Conservation (phyloP, 2,888 invertebrate genomes). For the Abscondita cerata region DNA sequence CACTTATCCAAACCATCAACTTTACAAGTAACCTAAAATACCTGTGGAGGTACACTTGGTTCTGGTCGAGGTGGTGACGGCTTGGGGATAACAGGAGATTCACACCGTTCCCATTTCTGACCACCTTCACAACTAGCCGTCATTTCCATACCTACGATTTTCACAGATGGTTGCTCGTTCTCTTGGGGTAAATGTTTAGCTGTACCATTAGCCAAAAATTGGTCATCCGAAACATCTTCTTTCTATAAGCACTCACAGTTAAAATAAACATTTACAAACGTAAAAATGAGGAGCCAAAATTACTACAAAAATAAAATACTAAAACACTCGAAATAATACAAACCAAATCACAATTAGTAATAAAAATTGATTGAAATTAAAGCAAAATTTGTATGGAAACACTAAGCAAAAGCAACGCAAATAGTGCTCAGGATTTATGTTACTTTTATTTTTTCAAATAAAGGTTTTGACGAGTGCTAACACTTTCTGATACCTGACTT, state of each 20-base stretch:
- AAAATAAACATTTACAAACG: not conserved
- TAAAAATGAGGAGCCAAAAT: not conserved
- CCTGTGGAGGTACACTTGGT: conserved; percentile 58
- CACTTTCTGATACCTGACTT: conserved; percentile 30
- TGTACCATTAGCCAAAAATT: conserved; percentile 40
- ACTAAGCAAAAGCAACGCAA: conserved; percentile 29
- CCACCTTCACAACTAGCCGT: conserved; percentile 82
- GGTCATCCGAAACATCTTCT: conserved; percentile 32
- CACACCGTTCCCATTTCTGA: conserved; percentile 71
- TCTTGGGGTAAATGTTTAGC: conserved; percentile 48
- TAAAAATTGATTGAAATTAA: not conserved
- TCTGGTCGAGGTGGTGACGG: conserved; percentile 47
- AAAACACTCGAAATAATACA: too few species aligned
- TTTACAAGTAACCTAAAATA: too few species aligned
- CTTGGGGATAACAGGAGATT: conserved; percentile 63
- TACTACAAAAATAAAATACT: not conserved
- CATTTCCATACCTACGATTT: conserved; percentile 86
- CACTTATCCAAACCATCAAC: too few species aligned
- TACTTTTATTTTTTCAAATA: conserved; percentile 14
- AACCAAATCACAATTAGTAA: too few species aligned
- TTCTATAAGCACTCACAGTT: conserved; percentile 19
- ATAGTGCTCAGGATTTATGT: conserved; percentile 16
- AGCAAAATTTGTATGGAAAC: conserved; percentile 11
- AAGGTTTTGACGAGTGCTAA: conserved; percentile 18
- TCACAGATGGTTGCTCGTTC: conserved; percentile 56